A percentile compares a stretch with the other conserved stretches of the same genome.
phyloP scores from a whole-genome alignment of 2,888 invertebrate genomes.

The Hirtodrosophila histrioides region DNA sequence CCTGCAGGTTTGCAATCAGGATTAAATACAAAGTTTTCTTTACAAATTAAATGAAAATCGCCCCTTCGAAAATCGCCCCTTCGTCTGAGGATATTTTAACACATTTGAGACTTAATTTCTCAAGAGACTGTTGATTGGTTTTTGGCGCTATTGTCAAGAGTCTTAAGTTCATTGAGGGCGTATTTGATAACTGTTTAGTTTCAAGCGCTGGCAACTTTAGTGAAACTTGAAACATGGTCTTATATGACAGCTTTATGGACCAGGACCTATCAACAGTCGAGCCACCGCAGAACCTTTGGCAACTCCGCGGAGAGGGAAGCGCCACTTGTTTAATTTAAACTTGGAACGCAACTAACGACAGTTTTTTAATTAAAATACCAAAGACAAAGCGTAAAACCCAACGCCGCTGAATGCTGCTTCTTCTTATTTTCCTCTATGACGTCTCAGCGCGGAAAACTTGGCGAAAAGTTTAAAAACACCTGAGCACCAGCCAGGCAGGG shows the following conservation, averaged over 20 bases:
- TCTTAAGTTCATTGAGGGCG: neutral
- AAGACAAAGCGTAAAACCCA: constrained; percentile 68
- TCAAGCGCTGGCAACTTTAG: constrained; percentile 30
- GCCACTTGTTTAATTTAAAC: constrained; percentile 75
- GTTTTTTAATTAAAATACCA: constrained; percentile 80
- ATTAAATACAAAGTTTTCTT: too few relatives aligned
- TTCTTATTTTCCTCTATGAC: constrained; percentile 5
- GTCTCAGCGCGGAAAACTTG: constrained; percentile 63
- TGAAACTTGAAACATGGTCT: constrained; percentile 37
- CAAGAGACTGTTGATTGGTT: constrained; percentile 34
- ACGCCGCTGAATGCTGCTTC: constrained; percentile 12
- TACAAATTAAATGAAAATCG: too few relatives aligned
- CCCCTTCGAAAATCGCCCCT: too few relatives aligned
- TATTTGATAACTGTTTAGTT: constrained; percentile 14
- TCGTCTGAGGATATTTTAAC: too few relatives aligned
- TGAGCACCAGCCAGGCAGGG: constrained; percentile 28
- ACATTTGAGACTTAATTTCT: constrained; percentile 4
- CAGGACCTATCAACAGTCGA: constrained; percentile 28
- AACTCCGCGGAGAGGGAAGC: constrained; percentile 31
- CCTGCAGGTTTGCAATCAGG: neutral
- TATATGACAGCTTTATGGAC: constrained; percentile 48
- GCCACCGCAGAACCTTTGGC: constrained; percentile 10
- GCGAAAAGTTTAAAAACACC: constrained; percentile 71
- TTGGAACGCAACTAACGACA: constrained; percentile 76
- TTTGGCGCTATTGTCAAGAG: neutral